Evolutionary conservation across 2,797 vertebrate genomes (phyloP).

Genomic region (Urocyon cinereoargenteus): DNA sequence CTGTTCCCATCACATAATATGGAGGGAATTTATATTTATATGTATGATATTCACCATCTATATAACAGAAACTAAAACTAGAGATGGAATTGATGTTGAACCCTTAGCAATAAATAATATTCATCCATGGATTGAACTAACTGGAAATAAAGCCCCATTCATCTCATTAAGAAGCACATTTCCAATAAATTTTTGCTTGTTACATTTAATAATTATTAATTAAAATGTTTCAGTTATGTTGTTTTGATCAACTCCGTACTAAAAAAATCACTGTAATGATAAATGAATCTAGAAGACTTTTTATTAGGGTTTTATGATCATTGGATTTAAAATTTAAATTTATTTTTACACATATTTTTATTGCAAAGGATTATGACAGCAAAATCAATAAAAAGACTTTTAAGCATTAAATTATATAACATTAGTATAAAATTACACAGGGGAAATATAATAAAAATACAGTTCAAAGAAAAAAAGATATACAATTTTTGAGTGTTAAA

Average conservation of each 20-base stretch:
- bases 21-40: background rate
- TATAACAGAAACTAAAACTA: background rate
- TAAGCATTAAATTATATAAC: conserved; percentile 35
- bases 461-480: background rate
- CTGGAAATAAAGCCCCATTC: background rate
- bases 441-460: conserved; percentile 1
- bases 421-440: conserved; percentile 36
- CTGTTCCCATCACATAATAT: background rate
- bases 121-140: background rate
- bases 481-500: background rate
- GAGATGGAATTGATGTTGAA: background rate
- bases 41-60: background rate
- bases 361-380: background rate
- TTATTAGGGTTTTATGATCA: conserved; percentile 28
- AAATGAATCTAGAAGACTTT: conserved; percentile 18
- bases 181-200: background rate
- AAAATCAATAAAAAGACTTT: conserved; percentile 7
- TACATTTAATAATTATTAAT: conserved; percentile 46
- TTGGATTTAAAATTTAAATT: background rate
- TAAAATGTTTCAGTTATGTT: background rate
- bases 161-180: conserved; percentile 26
- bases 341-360: conserved; percentile 35
- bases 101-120: background rate
- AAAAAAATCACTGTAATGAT: conserved; percentile 9
- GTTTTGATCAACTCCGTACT: conserved; percentile 34